Evolutionary conservation across 37 sponge, comb jelly and placozoan species (phyloP).

Genomic region (Lycopodina hypogea): DNA sequence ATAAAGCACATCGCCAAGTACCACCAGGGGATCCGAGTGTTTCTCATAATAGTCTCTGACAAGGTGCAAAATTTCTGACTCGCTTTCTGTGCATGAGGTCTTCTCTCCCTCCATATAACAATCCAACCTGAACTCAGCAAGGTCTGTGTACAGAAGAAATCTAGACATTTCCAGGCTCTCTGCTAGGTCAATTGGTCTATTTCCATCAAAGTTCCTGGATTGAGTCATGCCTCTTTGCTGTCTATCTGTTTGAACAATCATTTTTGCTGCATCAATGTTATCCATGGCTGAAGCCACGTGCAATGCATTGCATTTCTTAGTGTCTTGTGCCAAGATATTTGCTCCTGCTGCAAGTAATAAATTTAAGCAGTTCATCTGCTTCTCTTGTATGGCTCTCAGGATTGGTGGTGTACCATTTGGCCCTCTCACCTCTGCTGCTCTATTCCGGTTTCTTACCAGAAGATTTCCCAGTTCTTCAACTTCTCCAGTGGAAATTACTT

Average conservation of each 20-base stretch:
- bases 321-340: slow-evolving; percentile 46
- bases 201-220: slow-evolving; percentile 46
- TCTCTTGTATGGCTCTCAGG: slow-evolving; percentile 66
- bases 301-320: slow-evolving; percentile 62
- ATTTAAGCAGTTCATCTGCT: slow-evolving; percentile 35
- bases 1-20: slow-evolving; percentile 33
- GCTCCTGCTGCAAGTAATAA: slow-evolving; percentile 59
- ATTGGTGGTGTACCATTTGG: slow-evolving; percentile 57
- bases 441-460: slow-evolving; percentile 22
- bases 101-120: background rate
- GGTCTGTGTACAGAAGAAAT: slow-evolving; percentile 55
- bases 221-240: slow-evolving; percentile 21
- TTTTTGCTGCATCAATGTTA: slow-evolving; percentile 58
- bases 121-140: slow-evolving; percentile 25
- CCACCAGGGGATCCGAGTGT: slow-evolving; percentile 1
- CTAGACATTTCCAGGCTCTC: slow-evolving; percentile 64
- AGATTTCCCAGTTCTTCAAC: slow-evolving; percentile 55
- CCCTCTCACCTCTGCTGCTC: slow-evolving; percentile 40
- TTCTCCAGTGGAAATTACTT: slow-evolving; percentile 61
- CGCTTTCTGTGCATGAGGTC: background rate
- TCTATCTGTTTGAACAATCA: slow-evolving; percentile 23
- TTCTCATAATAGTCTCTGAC: slow-evolving; percentile 23
- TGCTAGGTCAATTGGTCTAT: slow-evolving; percentile 65
- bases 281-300: slow-evolving; percentile 73
- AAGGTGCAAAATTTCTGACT: slow-evolving; percentile 17